Percentiles rank a stretch among this genome's conserved stretches.
phyloP scores from a whole-genome alignment of 2,888 invertebrate species.

The Drosophila seclusa region DNA sequence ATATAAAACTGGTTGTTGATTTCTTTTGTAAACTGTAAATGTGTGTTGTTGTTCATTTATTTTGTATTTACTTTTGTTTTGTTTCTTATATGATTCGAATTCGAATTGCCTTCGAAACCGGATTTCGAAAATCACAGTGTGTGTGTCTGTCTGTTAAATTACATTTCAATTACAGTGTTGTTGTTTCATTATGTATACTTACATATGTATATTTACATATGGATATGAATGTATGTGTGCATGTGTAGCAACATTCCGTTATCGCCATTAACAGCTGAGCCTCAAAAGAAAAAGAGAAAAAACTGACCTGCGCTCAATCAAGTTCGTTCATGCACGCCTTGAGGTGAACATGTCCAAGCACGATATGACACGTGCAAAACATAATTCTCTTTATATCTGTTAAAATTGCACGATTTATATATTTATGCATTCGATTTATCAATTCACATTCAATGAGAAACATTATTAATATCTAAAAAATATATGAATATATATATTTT shows the following conservation, averaged over 20 bases:
- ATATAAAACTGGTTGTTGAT: constrained; percentile 58
- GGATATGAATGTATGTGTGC: neutral
- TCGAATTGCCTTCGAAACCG: constrained; percentile 71
- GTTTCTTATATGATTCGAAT: constrained; percentile 47
- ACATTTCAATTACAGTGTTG: constrained; percentile 3
- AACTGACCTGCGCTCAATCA: constrained; percentile 1
- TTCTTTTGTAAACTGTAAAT: constrained; percentile 43
- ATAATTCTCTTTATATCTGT: neutral
- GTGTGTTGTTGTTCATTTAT: constrained; percentile 44
- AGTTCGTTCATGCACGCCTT: constrained; percentile 2
- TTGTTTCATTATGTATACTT: neutral
- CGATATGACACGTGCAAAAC: neutral
- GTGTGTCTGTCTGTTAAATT: neutral
- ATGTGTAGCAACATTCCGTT: neutral
- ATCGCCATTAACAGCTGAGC: constrained; percentile 1
- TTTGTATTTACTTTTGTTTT: constrained; percentile 35
- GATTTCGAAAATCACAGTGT: constrained; percentile 56
- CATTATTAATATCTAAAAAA: neutral
- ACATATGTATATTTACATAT: neutral
- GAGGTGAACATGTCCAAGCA: neutral
- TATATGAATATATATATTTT: too few species aligned
- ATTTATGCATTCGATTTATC: neutral
- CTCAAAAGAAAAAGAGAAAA: neutral
- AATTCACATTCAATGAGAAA: neutral
- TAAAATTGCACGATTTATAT: neutral